Percentiles rank a stretch among this genome's conserved stretches.
phyloP scores from a whole-genome alignment of 1,140 invertebrate species.

The Saxidomus purpurata region DNA sequence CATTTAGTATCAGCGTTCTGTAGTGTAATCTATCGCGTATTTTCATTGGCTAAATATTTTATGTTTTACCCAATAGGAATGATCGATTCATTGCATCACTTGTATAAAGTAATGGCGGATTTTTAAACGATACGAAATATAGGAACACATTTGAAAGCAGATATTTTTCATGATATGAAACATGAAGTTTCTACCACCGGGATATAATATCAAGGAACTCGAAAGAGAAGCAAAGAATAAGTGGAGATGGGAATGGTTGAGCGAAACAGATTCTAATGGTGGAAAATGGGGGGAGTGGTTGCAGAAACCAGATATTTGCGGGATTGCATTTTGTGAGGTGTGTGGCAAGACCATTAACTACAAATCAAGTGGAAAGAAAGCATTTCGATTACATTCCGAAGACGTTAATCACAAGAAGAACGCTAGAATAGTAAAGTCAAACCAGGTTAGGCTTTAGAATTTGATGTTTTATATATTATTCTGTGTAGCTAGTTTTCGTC shows the following conservation, averaged over 20 bases:
- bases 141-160: not conserved
- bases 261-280: not conserved
- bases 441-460: not conserved
- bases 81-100: not conserved
- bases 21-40: not conserved
- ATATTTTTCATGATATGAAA: not conserved
- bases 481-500: too few species aligned
- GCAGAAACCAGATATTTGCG: not conserved
- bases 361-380: slow-evolving; percentile 1
- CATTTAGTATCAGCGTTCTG: not conserved
- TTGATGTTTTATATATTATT: too few species aligned
- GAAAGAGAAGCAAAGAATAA: not conserved
- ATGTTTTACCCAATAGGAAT: not conserved
- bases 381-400: not conserved
- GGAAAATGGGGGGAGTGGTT: not conserved
- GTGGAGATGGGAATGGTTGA: slow-evolving; percentile 29
- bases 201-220: not conserved
- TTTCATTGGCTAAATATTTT: not conserved
- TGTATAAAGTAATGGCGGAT: not conserved
- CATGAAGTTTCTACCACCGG: not conserved
- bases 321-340: not conserved
- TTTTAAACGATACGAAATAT: not conserved
- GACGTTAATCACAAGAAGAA: not conserved
- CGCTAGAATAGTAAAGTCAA: not conserved
- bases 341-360: slow-evolving; percentile 28